A percentile compares a stretch with the other conserved stretches of the same genome.
Evolutionary conservation across 2,797 vertebrate genomes (phyloP).

Genomic region (Pelobates cultripes): DNA sequence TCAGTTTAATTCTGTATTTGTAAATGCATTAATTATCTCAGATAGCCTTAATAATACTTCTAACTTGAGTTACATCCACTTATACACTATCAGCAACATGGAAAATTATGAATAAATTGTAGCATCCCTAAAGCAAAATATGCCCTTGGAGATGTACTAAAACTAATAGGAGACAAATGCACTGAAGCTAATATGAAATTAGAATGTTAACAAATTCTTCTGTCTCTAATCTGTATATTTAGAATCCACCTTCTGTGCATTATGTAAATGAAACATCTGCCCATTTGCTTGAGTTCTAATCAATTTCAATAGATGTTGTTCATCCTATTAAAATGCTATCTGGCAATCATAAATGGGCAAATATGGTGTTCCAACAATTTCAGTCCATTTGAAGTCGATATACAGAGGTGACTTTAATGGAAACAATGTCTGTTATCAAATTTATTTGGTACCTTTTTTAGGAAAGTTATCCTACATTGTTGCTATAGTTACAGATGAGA

Average conservation of each 20-base stretch:
- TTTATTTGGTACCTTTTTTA: background rate
- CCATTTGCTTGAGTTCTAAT: constrained; percentile 39
- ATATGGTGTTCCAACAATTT: constrained; percentile 9
- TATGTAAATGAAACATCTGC: constrained; percentile 52
- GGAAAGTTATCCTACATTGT: background rate
- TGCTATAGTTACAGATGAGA: background rate
- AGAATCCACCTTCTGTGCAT: constrained; percentile 45
- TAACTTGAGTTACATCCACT: constrained; percentile 11
- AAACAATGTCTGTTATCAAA: background rate
- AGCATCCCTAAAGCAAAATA: constrained; percentile 34
- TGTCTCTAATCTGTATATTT: constrained; percentile 44
- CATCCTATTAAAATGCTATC: constrained; percentile 41
- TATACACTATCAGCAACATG: constrained; percentile 8
- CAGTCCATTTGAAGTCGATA: constrained; percentile 14
- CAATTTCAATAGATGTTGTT: constrained; percentile 36
- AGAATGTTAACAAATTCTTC: constrained; percentile 45
- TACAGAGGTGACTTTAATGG: constrained; percentile 4
- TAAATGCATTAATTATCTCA: too few species aligned
- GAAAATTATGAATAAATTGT: constrained; percentile 23
- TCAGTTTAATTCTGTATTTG: too few species aligned
- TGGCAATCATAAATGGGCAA: constrained; percentile 33
- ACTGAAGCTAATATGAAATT: constrained; percentile 39
- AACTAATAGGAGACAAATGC: constrained; percentile 44
- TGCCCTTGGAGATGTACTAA: constrained; percentile 46
- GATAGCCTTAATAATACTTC: background rate